Percentiles rank a stretch among this genome's conserved stretches.
These are phyloP conservation scores for Tetrao urogallus DNA, from an alignment of 2,113 vertebrate genomes.

Conservation along the genomic window DNA sequence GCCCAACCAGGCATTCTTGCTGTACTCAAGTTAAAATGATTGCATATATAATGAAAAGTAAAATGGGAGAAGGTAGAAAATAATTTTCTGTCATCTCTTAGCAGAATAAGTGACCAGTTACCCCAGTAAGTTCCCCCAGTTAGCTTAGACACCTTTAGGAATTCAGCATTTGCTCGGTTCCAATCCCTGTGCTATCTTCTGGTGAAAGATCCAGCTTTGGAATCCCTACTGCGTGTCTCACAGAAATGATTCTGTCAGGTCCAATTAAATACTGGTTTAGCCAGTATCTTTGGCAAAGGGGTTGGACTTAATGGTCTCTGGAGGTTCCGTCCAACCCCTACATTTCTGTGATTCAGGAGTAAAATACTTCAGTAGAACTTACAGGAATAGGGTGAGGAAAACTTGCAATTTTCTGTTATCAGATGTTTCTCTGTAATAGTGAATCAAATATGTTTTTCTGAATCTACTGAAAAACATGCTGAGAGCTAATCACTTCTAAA, in stretches of 20 bases:
- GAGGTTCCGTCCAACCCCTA: too few species aligned
- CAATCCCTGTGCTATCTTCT: accelerated
- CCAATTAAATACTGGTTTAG: neutral
- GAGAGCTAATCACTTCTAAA: constrained; percentile 3
- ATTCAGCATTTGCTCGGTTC: neutral
- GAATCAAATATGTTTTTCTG: neutral
- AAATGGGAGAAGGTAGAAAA: neutral
- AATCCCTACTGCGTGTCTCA: neutral
- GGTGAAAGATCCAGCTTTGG: neutral
- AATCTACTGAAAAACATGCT: neutral
- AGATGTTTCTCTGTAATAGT: neutral
- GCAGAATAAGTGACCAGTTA: neutral
- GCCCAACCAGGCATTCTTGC: neutral
- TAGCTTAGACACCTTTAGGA: neutral
- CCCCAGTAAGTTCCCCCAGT: neutral
- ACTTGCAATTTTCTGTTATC: neutral
- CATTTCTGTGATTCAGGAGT: neutral
- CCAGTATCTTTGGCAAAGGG: too few species aligned
- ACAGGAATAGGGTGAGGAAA: neutral
- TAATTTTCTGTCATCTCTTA: neutral
- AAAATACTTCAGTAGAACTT: neutral
- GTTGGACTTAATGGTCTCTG: too few species aligned
- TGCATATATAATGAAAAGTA: neutral
- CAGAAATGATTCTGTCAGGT: neutral
- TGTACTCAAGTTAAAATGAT: neutral